phyloP scores from a whole-genome alignment of 2,113 vertebrate genomes.

The Lampris incognitus region DNA sequence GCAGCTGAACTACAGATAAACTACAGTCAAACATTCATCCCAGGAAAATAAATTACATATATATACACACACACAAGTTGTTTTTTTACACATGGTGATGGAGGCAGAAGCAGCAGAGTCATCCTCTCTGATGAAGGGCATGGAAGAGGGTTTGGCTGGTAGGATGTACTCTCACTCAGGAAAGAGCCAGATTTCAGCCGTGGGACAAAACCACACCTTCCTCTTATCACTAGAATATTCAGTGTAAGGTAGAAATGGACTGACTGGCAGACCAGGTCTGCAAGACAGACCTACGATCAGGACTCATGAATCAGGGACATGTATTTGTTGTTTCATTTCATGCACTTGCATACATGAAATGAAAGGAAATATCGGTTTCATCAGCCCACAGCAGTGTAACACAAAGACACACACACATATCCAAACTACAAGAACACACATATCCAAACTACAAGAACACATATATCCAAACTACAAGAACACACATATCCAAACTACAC shows the following conservation, averaged over 20 bases:
- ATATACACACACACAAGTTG: not conserved
- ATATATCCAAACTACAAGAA: no score
- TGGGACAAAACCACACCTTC: not conserved
- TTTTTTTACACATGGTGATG: not conserved
- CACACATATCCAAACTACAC: no score
- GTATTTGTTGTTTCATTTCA: no score
- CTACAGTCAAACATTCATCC: no score
- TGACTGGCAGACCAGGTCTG: not conserved
- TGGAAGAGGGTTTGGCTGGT: not conserved
- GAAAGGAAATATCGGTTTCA: no score
- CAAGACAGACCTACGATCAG: not conserved
- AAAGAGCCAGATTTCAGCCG: not conserved
- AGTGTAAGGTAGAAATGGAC: not conserved
- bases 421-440: no score
- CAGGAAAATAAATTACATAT: not conserved
- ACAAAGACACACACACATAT: no score
- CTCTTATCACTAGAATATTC: not conserved
- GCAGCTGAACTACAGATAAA: no score
- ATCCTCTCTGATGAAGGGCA: not conserved
- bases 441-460: no score
- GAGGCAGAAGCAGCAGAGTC: not conserved
- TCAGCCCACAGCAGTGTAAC: no score
- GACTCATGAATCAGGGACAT: no score
- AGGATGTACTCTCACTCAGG: not conserved
- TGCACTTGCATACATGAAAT: no score